phyloP scores from a whole-genome alignment of 1,140 invertebrate species.

The Brachionus sp. region DNA sequence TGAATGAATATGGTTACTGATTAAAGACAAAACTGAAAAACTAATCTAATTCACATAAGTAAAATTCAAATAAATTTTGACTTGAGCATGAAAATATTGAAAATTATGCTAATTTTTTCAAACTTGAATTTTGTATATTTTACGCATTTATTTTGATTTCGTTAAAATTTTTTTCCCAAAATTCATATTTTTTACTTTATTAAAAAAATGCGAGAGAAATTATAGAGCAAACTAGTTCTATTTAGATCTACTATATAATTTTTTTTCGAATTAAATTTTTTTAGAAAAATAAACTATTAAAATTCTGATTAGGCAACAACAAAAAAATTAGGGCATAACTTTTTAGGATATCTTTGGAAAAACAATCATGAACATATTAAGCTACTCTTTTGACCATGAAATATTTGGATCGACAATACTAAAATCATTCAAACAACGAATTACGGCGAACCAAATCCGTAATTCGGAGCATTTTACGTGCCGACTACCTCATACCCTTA shows the following conservation, averaged over 20 bases:
- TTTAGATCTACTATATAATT: background rate
- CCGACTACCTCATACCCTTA: constrained; percentile 51
- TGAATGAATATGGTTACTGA: background rate
- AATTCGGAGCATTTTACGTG: constrained; percentile 47
- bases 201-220: background rate
- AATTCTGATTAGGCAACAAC: background rate
- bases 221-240: background rate
- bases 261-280: background rate
- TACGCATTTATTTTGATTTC: background rate
- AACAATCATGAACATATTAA: constrained; percentile 16
- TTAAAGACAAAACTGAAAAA: background rate
- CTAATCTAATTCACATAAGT: background rate
- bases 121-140: background rate
- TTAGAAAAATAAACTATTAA: background rate
- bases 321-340: background rate
- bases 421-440: background rate
- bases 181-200: background rate
- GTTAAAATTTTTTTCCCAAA: background rate
- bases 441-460: background rate
- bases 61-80: constrained; percentile 1
- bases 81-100: background rate
- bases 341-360: background rate
- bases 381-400: background rate
- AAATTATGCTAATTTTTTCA: background rate
- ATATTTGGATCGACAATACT: background rate